These are phyloP conservation scores for Cephus rjabovi DNA, from an alignment of 2,888 invertebrate genomes.

Conservation along the genomic window DNA sequence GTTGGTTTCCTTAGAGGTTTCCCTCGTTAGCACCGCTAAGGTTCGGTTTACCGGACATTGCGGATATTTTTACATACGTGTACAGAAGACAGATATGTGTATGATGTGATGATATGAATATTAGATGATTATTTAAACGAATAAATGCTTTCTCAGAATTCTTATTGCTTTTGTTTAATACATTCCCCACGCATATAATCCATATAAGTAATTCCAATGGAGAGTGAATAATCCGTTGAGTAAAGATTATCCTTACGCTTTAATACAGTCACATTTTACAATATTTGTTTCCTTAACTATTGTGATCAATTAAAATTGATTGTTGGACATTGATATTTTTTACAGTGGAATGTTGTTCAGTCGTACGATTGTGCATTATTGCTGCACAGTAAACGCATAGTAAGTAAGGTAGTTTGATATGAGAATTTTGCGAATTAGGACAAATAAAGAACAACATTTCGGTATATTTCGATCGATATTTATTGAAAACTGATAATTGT, in stretches of 20 bases:
- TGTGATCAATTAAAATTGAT: too few species aligned
- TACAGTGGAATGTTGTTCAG: background rate
- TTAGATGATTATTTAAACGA: conserved; percentile 56
- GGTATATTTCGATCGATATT: background rate
- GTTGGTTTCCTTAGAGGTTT: conserved; percentile 9
- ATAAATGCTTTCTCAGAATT: conserved; percentile 46
- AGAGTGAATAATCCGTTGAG: background rate
- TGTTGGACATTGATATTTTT: background rate
- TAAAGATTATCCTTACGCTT: background rate
- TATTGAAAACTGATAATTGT: background rate
- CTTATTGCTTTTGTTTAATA: conserved; percentile 11
- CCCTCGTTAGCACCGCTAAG: background rate
- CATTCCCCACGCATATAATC: background rate
- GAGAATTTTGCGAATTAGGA: background rate
- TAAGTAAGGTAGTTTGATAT: background rate
- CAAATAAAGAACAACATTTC: background rate
- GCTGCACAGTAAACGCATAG: background rate
- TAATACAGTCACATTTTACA: background rate
- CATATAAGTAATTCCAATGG: background rate
- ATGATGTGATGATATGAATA: conserved; percentile 23
- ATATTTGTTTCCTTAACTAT: background rate
- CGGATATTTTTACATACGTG: conserved; percentile 63
- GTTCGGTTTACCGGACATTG: conserved; percentile 26
- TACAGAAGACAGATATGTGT: conserved; percentile 52
- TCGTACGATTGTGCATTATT: background rate